phyloP scores from a whole-genome alignment of 2,113 vertebrate species.

The Castor canadensis region DNA sequence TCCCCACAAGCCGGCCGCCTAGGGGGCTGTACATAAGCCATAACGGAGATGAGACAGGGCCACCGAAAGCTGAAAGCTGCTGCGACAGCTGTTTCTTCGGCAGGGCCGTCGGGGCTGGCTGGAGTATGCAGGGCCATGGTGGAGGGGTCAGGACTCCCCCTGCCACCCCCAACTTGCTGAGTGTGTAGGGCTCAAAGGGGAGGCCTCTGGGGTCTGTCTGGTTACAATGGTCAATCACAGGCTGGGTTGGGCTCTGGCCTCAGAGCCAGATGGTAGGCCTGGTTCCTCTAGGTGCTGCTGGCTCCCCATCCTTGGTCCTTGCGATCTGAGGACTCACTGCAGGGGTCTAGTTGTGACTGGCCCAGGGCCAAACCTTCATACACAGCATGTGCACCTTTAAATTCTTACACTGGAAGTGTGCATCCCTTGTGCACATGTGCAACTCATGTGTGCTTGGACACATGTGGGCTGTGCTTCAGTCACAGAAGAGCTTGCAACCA shows the following conservation, averaged over 20 bases:
- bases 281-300: background rate
- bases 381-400: fast-evolving
- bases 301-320: fast-evolving
- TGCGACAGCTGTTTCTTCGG: background rate
- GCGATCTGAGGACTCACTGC: background rate
- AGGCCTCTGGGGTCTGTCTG: fast-evolving
- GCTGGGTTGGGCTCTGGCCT: background rate
- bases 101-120: background rate
- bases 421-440: fast-evolving
- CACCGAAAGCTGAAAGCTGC: background rate
- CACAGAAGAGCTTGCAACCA: too few species aligned
- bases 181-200: fast-evolving
- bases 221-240: fast-evolving
- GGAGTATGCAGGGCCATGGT: fast-evolving
- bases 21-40: background rate
- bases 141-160: too few species aligned
- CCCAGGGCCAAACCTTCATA: background rate
- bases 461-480: fast-evolving
- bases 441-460: background rate
- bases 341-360: background rate
- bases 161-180: background rate
- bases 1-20: constrained; percentile 20
- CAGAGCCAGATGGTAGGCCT: background rate
- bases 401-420: fast-evolving
- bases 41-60: background rate